A percentile compares a stretch with the other conserved stretches of the same genome.
phyloP scores from a whole-genome alignment of 2,888 invertebrate species.

The Sphinx pinastri region DNA sequence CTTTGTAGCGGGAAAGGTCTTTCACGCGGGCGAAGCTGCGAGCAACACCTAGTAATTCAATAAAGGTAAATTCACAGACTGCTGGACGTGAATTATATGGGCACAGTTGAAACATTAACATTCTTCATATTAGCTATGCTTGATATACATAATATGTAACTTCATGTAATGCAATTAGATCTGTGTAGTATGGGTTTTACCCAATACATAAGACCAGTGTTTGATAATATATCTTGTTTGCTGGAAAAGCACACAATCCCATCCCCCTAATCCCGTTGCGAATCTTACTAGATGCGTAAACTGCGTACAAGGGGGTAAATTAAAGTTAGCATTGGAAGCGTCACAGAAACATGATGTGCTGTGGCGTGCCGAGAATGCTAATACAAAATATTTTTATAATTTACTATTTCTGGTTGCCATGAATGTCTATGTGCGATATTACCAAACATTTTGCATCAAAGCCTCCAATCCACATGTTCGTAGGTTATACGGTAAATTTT shows the following conservation, averaged over 20 bases:
- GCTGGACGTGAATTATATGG: neutral
- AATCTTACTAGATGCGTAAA: slow-evolving; percentile 55
- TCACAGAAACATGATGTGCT: slow-evolving; percentile 41
- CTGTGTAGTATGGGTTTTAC: too few relatives aligned
- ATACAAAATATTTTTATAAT: slow-evolving; percentile 43
- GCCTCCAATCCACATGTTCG: too few relatives aligned
- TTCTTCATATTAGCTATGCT: too few relatives aligned
- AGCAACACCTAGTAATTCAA: neutral
- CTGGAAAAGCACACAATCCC: too few relatives aligned
- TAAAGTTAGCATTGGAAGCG: slow-evolving; percentile 67
- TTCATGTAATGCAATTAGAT: too few relatives aligned
- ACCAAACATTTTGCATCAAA: too few relatives aligned
- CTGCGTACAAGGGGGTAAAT: slow-evolving; percentile 70
- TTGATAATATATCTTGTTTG: too few relatives aligned
- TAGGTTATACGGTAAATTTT: neutral
- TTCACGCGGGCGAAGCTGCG: too few relatives aligned
- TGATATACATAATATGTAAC: too few relatives aligned
- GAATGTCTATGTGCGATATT: too few relatives aligned
- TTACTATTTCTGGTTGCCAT: neutral
- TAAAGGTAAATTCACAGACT: neutral
- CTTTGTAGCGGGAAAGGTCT: too few relatives aligned
- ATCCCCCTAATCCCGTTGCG: slow-evolving; percentile 67
- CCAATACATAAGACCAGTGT: too few relatives aligned
- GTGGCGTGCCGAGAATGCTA: slow-evolving; percentile 68
- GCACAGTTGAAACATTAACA: neutral